Conservation (phyloP, 1,140 invertebrate species). For the Leptinotarsa defecta region DNA sequence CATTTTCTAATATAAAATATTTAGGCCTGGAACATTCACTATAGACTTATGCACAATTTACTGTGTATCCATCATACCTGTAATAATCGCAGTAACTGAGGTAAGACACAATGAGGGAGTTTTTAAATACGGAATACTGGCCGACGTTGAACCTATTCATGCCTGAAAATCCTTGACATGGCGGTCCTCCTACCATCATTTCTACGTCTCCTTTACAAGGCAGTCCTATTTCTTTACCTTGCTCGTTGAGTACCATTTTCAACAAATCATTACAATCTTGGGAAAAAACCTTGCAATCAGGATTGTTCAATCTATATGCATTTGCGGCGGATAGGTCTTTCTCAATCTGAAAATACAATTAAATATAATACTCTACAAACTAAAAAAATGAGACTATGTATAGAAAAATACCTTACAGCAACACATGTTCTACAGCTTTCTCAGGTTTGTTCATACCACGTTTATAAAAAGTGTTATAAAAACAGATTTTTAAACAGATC, state of each 20-base stretch:
- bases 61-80: constrained; percentile 52
- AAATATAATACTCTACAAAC: background rate
- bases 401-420: too few relatives aligned
- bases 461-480: too few relatives aligned
- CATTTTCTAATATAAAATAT: constrained; percentile 87
- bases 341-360: constrained; percentile 63
- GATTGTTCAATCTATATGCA: constrained; percentile 81
- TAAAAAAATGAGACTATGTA: too few relatives aligned
- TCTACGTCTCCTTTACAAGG: constrained; percentile 84
- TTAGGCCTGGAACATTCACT: constrained; percentile 60
- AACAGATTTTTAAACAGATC: too few relatives aligned
- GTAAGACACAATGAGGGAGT: constrained; percentile 82
- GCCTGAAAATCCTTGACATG: constrained; percentile 89
- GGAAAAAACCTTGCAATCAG: constrained; percentile 73
- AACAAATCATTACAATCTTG: constrained; percentile 83
- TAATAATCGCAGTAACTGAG: constrained; percentile 88
- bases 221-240: constrained; percentile 63
- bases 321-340: constrained; percentile 77
- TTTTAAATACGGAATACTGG: constrained; percentile 89
- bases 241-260: constrained; percentile 65
- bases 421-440: too few relatives aligned
- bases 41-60: too few relatives aligned
- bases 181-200: constrained; percentile 85
- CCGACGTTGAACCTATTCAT: constrained; percentile 89
- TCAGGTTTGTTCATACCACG: too few relatives aligned